These are phyloP conservation scores for Sebastes aleutianus DNA, from an alignment of 2,797 vertebrate species.

Conservation along the genomic window DNA sequence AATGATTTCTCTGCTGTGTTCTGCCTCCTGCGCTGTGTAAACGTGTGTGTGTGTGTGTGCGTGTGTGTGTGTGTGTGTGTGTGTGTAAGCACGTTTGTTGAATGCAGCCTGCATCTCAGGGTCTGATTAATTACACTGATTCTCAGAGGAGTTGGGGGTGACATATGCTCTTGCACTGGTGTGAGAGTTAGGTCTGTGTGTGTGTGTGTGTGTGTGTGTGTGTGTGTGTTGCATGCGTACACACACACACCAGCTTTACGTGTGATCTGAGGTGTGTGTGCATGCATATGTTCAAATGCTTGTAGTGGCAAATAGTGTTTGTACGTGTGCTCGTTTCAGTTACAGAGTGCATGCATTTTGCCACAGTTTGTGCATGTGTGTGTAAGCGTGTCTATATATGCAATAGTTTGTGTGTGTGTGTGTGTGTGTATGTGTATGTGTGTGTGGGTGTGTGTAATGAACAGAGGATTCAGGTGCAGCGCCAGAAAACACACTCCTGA, in stretches of 20 bases:
- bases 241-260: background rate
- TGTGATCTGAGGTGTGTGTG: conserved; percentile 16
- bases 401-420: conserved; percentile 34
- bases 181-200: conserved; percentile 56
- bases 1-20: conserved; percentile 40
- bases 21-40: conserved; percentile 29
- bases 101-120: conserved; percentile 66
- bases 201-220: conserved; percentile 20
- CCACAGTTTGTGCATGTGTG: background rate
- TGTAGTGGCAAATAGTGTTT: conserved; percentile 10
- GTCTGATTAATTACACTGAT: conserved; percentile 77
- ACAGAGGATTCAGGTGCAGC: conserved; percentile 69
- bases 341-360: conserved; percentile 10
- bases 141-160: conserved; percentile 71
- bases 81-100: conserved; percentile 46
- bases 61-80: background rate
- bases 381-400: conserved; percentile 20
- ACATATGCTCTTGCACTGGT: conserved; percentile 75
- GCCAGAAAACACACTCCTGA: conserved; percentile 74
- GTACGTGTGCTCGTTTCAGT: conserved; percentile 8
- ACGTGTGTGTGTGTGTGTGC: background rate
- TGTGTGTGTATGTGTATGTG: conserved; percentile 20
- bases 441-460: conserved; percentile 59
- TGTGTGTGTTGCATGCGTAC: conserved; percentile 9
- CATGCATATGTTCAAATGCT: conserved; percentile 11